These are phyloP conservation scores for Drosophila mayaguana DNA, from an alignment of 2,888 invertebrate genomes.

Conservation along the genomic window DNA sequence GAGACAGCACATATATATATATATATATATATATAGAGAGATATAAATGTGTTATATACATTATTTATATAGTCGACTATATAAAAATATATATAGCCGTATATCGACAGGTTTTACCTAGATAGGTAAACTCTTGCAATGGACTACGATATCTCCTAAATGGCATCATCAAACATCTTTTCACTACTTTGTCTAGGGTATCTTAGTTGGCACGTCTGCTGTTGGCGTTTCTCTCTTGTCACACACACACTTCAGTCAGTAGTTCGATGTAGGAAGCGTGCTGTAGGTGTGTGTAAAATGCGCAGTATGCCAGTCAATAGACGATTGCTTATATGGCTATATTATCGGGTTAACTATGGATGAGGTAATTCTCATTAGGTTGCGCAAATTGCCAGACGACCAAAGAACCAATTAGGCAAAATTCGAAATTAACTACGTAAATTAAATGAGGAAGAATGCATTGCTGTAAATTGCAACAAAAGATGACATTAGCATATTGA, in stretches of 20 bases:
- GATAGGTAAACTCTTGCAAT: not conserved
- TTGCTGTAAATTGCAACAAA: not conserved
- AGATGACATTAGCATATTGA: not conserved
- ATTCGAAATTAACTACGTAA: constrained; percentile 4
- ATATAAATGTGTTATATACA: too few relatives aligned
- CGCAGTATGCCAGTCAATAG: constrained; percentile 48
- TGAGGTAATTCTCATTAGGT: constrained; percentile 68
- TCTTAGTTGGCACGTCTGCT: not conserved
- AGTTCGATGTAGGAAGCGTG: constrained; percentile 57
- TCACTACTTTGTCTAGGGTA: not conserved
- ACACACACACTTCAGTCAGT: constrained; percentile 48
- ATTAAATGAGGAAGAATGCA: constrained; percentile 17
- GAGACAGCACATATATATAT: not conserved
- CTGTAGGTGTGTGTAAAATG: constrained; percentile 50
- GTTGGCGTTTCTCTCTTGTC: not conserved
- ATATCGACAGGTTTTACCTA: not conserved
- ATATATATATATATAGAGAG: too few relatives aligned
- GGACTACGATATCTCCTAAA: not conserved
- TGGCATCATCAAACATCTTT: not conserved
- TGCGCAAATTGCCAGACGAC: constrained; percentile 32
- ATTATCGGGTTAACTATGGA: constrained; percentile 44
- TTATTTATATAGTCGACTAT: too few relatives aligned
- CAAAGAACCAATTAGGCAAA: constrained; percentile 35
- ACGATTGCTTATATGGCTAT: constrained; percentile 35
- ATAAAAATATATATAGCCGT: not conserved